Percentiles rank a stretch among this genome's conserved stretches.
Conservation (phyloP, 1,140 invertebrate genomes). For the Pomacea maculata region DNA sequence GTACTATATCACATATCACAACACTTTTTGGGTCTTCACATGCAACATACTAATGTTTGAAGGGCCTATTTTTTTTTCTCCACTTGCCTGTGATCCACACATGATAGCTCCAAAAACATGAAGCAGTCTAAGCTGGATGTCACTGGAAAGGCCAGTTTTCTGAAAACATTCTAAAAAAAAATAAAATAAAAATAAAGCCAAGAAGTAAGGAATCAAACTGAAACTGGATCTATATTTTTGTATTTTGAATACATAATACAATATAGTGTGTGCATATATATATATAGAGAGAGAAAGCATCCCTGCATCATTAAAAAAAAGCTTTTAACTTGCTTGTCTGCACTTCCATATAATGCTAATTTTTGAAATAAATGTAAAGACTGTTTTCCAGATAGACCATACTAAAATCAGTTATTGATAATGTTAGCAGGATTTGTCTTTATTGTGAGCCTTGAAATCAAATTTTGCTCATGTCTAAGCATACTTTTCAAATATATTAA, state of each 20-base stretch:
- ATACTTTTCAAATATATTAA: not conserved
- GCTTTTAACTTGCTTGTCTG: no score
- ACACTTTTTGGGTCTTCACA: not conserved
- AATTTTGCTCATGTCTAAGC: not conserved
- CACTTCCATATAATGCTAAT: no score
- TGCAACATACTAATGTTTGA: not conserved
- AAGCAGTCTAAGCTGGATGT: conserved; percentile 57
- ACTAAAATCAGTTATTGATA: no score
- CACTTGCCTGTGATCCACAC: conserved; percentile 71
- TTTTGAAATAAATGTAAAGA: no score
- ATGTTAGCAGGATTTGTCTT: no score
- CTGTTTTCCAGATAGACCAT: no score
- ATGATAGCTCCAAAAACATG: conserved; percentile 72
- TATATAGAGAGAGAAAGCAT: not conserved
- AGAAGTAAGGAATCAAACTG: not conserved
- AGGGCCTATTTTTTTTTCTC: not conserved
- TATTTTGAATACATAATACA: no score
- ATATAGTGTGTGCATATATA: conserved; percentile 2
- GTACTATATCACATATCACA: no score
- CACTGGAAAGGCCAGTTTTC: conserved; percentile 62
- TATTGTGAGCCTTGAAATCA: not conserved
- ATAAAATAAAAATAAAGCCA: conserved; percentile 10
- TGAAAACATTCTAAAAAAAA: conserved; percentile 71
- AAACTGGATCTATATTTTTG: not conserved
- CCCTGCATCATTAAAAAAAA: no score